Evolutionary conservation across 2,113 vertebrate genomes (phyloP).

Genomic region (Tinamus guttatus): DNA sequence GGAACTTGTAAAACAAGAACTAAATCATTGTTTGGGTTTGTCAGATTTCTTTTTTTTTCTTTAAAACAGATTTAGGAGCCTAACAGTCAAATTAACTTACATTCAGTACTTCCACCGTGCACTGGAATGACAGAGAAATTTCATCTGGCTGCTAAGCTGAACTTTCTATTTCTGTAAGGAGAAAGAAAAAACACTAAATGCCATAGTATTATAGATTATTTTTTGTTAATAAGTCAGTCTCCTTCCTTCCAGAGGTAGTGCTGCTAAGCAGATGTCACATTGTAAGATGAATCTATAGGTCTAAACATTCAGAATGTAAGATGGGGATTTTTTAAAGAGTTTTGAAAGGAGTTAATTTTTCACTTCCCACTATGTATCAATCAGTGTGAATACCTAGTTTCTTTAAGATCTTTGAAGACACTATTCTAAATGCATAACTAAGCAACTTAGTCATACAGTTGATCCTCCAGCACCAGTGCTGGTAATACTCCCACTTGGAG

Average conservation of each 20-base stretch:
- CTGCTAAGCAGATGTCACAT: background rate
- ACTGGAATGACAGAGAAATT: conserved; percentile 5
- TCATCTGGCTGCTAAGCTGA: conserved; percentile 21
- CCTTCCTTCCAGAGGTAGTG: background rate
- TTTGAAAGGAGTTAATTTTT: background rate
- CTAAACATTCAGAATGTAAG: background rate
- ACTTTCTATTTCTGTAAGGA: background rate
- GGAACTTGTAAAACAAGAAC: conserved; percentile 54
- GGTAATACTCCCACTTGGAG: background rate
- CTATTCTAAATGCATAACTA: background rate
- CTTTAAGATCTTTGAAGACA: background rate
- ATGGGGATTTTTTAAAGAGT: background rate
- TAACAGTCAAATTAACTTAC: conserved; percentile 2
- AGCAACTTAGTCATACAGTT: background rate
- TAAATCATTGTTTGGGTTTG: conserved; percentile 38
- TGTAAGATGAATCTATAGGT: background rate
- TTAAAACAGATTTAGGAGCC: conserved; percentile 22
- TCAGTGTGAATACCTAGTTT: background rate
- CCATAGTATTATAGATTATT: background rate
- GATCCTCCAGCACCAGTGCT: background rate
- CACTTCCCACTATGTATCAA: conserved; percentile 1
- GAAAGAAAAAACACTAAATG: background rate
- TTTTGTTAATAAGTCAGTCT: background rate
- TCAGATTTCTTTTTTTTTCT: background rate
- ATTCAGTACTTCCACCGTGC: conserved; percentile 22